Evolutionary conservation across 2,797 vertebrate species (phyloP).

Genomic region (Smutsia gigantea): DNA sequence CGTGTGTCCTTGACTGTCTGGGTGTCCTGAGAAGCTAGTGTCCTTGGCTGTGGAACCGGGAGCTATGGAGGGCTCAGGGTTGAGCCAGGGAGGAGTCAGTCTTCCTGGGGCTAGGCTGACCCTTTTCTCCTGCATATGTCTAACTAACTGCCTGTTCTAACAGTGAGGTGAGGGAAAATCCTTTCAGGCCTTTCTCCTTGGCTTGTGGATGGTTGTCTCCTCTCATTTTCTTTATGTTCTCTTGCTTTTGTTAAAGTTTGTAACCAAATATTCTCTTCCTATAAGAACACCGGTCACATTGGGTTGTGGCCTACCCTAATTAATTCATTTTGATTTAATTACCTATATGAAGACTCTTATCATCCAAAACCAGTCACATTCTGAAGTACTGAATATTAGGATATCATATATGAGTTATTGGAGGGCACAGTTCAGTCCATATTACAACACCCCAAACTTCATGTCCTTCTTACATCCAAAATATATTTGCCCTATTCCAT

Average conservation of each 20-base stretch:
- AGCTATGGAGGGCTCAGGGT: no score
- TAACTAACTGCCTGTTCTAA: no score
- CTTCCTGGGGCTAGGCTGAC: no score
- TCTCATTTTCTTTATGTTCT: background rate
- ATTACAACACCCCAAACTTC: background rate
- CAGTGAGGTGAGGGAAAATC: background rate
- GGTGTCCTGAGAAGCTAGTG: no score
- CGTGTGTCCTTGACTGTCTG: no score
- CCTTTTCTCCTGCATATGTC: no score
- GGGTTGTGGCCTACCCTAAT: background rate
- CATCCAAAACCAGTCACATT: background rate
- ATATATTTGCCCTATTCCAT: background rate
- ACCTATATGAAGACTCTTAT: background rate
- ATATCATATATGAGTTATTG: background rate
- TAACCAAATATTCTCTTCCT: background rate
- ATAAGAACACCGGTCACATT: background rate
- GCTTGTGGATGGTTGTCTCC: background rate
- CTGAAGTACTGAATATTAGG: background rate
- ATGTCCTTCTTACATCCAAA: background rate
- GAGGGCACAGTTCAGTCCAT: background rate
- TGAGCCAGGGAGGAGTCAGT: no score
- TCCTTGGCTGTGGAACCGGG: no score
- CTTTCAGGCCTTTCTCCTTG: background rate
- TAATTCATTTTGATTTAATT: background rate
- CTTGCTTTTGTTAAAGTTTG: background rate